phyloP scores from a whole-genome alignment of 2,888 invertebrate genomes.

The Galerucella calmariensis region DNA sequence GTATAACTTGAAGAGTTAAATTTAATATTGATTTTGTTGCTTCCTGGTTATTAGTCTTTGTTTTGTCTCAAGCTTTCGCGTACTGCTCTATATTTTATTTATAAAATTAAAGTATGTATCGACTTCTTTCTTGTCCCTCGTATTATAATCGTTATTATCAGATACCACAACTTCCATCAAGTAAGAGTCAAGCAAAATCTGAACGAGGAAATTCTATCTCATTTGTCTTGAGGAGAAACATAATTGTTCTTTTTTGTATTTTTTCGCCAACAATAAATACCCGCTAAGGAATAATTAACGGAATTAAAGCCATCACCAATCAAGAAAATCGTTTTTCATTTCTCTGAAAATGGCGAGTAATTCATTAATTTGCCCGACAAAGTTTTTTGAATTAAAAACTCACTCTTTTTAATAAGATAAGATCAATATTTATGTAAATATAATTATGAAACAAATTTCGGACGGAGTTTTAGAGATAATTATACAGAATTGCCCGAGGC shows the following conservation, averaged over 20 bases:
- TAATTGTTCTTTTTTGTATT: not conserved
- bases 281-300: not conserved
- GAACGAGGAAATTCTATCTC: too few species aligned
- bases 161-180: too few species aligned
- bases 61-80: too few species aligned
- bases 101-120: too few species aligned
- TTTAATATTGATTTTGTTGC: too few species aligned
- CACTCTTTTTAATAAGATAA: constrained; percentile 28
- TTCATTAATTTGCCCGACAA: not conserved
- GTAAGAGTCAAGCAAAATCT: too few species aligned
- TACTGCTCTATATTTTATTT: too few species aligned
- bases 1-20: too few species aligned
- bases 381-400: constrained; percentile 24
- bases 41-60: too few species aligned
- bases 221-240: too few species aligned
- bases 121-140: too few species aligned
- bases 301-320: not conserved
- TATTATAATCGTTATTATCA: too few species aligned
- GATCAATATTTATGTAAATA: constrained; percentile 36
- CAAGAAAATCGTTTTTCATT: not conserved
- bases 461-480: constrained; percentile 28
- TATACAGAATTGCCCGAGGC: constrained; percentile 32
- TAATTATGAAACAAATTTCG: constrained; percentile 36
- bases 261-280: not conserved
- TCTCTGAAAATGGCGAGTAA: not conserved